Percentiles rank a stretch among this genome's conserved stretches.
These are phyloP conservation scores for Lepidurus apus DNA, from an alignment of 1,140 invertebrate genomes.

Conservation along the genomic window DNA sequence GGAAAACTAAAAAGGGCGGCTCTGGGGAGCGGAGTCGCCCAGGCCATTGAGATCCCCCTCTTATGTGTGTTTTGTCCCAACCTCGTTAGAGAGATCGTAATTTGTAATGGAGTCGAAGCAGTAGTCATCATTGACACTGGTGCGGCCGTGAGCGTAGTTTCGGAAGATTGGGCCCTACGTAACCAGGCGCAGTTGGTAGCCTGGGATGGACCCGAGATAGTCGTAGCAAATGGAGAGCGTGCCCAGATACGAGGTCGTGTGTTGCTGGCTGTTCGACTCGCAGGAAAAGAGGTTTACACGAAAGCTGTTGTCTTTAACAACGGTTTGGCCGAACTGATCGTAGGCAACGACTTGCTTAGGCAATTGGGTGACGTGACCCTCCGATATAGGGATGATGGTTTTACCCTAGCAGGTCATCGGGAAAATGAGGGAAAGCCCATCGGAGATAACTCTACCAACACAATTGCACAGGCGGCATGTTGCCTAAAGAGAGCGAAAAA, in stretches of 20 bases:
- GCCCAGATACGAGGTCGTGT: too few relatives aligned
- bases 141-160: not conserved
- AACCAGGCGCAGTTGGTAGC: not conserved
- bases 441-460: constrained; percentile 31
- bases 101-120: not conserved
- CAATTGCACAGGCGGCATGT: too few relatives aligned
- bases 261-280: not conserved
- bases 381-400: not conserved
- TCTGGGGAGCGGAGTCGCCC: not conserved
- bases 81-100: not conserved
- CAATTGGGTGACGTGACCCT: not conserved
- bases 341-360: not conserved
- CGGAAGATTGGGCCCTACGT: not conserved
- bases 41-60: not conserved
- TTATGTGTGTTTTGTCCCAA: not conserved
- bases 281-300: not conserved
- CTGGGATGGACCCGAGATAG: not conserved
- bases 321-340: not conserved
- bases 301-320: not conserved
- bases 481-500: too few relatives aligned
- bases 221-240: not conserved
- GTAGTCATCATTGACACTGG: not conserved
- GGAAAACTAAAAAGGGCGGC: not conserved
- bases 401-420: constrained; percentile 46
- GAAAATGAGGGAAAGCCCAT: constrained; percentile 46